Evolutionary conservation across 2,888 invertebrate genomes (phyloP).

Genomic region (Carcina quercana): DNA sequence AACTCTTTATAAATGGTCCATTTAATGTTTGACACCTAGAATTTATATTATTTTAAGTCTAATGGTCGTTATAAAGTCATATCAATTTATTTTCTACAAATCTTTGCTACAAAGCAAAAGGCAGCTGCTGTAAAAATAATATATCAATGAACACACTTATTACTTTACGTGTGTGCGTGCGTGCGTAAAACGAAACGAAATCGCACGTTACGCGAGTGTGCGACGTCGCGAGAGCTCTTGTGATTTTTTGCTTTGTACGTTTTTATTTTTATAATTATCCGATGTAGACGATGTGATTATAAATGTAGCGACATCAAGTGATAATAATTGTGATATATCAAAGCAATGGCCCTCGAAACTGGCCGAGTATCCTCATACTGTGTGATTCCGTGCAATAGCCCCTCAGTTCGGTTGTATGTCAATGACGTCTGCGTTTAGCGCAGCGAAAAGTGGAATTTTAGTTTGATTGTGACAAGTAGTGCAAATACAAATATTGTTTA

Average conservation of each 20-base stretch:
- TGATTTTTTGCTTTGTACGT: conserved; percentile 68
- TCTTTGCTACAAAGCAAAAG: too few species aligned
- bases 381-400: conserved; percentile 68
- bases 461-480: conserved; percentile 71
- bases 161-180: conserved; percentile 37
- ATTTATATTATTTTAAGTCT: too few species aligned
- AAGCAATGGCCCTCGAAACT: conserved; percentile 56
- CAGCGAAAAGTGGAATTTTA: conserved; percentile 72
- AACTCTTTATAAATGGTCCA: too few species aligned
- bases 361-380: conserved; percentile 63
- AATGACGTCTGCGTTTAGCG: conserved; percentile 75
- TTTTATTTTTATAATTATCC: conserved; percentile 69
- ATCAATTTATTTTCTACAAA: too few species aligned
- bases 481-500: conserved; percentile 59
- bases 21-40: too few species aligned
- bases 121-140: too few species aligned
- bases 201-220: conserved; percentile 67
- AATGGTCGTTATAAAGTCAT: too few species aligned
- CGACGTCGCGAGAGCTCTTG: conserved; percentile 69
- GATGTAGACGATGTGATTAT: conserved; percentile 58
- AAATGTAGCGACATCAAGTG: conserved; percentile 62
- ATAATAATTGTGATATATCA: conserved; percentile 67
- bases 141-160: too few species aligned
- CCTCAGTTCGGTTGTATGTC: conserved; percentile 73
- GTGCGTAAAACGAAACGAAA: conserved; percentile 55